Conservation (phyloP, 2,113 vertebrate species). For the Aspidoscelis tigris region DNA sequence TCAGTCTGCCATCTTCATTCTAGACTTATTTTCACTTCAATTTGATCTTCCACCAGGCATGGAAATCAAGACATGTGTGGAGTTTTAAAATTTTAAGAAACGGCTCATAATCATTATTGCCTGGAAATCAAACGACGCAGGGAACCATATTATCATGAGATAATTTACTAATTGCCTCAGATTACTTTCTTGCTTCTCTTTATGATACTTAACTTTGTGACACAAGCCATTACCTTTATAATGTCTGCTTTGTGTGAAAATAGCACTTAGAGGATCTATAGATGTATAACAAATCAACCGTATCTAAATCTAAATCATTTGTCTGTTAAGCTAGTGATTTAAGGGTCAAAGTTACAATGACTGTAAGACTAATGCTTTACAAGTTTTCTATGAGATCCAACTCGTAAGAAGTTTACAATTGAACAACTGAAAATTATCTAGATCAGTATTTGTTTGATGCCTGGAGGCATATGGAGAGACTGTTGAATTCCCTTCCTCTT, state of each 20-base stretch:
- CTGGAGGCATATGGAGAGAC: too few relatives aligned
- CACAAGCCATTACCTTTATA: constrained; percentile 17
- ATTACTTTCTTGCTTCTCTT: constrained; percentile 11
- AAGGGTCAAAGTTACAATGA: not conserved
- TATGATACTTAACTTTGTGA: constrained; percentile 16
- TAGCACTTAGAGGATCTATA: not conserved
- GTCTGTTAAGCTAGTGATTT: constrained; percentile 15
- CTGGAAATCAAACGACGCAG: constrained; percentile 4
- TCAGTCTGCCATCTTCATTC: not conserved
- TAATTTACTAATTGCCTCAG: constrained; percentile 26
- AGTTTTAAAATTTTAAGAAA: constrained; percentile 13
- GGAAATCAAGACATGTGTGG: not conserved
- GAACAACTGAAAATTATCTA: not conserved
- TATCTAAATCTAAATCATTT: constrained; percentile 15
- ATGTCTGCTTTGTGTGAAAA: constrained; percentile 16
- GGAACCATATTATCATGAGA: constrained; percentile 13
- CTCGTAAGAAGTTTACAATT: not conserved
- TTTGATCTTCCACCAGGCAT: not conserved
- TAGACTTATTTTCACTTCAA: not conserved
- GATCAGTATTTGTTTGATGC: not conserved
- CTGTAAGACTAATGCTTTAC: not conserved
- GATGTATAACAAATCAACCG: constrained; percentile 8
- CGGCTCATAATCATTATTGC: constrained; percentile 13
- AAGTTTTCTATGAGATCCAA: not conserved
- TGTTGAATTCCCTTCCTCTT: not conserved